These are phyloP conservation scores for Tragelaphus buxtoni DNA, from an alignment of 2,113 vertebrate species.

Conservation along the genomic window DNA sequence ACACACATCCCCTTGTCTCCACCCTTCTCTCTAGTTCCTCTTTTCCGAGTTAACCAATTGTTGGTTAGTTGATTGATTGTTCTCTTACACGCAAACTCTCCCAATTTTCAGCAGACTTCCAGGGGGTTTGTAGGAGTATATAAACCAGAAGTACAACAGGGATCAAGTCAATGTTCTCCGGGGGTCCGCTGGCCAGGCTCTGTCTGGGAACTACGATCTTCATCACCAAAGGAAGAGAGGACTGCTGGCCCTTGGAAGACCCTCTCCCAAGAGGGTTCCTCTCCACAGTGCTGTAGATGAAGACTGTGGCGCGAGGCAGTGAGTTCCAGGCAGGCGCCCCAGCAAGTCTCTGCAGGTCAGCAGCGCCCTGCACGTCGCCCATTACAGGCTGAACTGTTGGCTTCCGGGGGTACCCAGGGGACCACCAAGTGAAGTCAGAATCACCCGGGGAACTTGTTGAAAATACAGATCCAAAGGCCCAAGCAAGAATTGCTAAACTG, in stretches of 20 bases:
- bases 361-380: background rate
- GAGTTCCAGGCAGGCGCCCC: no score
- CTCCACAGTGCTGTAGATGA: background rate
- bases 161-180: background rate
- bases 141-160: background rate
- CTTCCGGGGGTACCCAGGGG: background rate
- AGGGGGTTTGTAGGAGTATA: background rate
- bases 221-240: background rate
- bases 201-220: background rate
- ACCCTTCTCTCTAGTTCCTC: no score
- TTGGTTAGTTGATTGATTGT: background rate
- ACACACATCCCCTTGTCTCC: no score
- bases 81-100: accelerated
- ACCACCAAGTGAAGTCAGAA: background rate
- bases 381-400: no score
- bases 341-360: background rate
- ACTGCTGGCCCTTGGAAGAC: background rate
- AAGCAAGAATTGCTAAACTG: background rate
- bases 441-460: background rate
- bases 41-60: no score
- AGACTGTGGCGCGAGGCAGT: background rate
- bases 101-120: background rate
- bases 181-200: background rate
- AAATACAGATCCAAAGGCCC: background rate
- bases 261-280: background rate